Conservation (phyloP, 2,113 vertebrate genomes). For the Sinocyclocheilus rhinocerous region DNA sequence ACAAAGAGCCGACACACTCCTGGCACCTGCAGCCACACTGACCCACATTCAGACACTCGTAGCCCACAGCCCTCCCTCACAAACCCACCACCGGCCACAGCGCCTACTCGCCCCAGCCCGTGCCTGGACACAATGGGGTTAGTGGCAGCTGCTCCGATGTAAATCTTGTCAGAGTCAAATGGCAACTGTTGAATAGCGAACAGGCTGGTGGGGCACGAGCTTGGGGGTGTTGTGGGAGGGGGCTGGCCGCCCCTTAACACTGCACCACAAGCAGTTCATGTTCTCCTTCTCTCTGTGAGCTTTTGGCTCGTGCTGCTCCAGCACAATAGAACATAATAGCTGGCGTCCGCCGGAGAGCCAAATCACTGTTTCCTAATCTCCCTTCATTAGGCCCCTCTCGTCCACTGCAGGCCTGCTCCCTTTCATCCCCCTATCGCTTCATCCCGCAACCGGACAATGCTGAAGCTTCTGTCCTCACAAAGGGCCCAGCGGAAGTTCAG, state of each 20-base stretch:
- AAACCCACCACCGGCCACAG: slow-evolving; percentile 7
- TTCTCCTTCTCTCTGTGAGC: slow-evolving; percentile 46
- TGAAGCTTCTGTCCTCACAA: slow-evolving; percentile 45
- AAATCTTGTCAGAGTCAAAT: slow-evolving; percentile 63
- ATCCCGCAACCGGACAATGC: slow-evolving; percentile 49
- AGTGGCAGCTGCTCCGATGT: slow-evolving; percentile 60
- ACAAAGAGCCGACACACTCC: slow-evolving; percentile 43
- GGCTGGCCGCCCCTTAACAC: slow-evolving; percentile 40
- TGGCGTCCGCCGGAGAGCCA: slow-evolving; percentile 51
- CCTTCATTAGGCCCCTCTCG: slow-evolving; percentile 56
- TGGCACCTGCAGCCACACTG: slow-evolving; percentile 34
- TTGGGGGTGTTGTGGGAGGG: not conserved
- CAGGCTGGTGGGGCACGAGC: slow-evolving; percentile 13
- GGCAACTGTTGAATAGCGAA: slow-evolving; percentile 64
- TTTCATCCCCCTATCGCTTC: slow-evolving; percentile 45
- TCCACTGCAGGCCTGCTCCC: slow-evolving; percentile 39
- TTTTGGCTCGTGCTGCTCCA: slow-evolving; percentile 55
- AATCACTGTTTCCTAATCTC: slow-evolving; percentile 60
- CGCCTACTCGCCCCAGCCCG: slow-evolving; percentile 8
- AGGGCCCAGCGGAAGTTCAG: slow-evolving; percentile 54
- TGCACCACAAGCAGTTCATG: slow-evolving; percentile 52
- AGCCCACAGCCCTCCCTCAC: not conserved
- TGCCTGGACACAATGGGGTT: slow-evolving; percentile 46
- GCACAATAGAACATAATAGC: slow-evolving; percentile 56
- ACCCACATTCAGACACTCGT: slow-evolving; percentile 28